Conservation (phyloP, 2,797 vertebrate genomes). For the Leptoclinus maculatus region DNA sequence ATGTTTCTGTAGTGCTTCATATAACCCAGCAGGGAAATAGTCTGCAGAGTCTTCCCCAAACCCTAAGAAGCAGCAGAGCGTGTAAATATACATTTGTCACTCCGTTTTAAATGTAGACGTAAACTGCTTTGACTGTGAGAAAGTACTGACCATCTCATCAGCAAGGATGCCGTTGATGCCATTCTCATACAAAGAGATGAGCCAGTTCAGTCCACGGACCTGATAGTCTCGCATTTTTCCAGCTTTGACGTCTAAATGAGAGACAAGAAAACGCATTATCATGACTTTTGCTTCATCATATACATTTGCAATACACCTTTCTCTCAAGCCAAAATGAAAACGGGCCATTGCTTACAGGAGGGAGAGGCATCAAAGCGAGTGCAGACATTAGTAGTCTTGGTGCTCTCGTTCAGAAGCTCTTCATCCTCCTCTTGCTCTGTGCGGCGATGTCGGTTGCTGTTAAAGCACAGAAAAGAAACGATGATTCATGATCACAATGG, state of each 20-base stretch:
- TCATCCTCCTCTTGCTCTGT: conserved; percentile 99
- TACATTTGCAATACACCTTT: not conserved
- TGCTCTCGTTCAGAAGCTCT: conserved; percentile 95
- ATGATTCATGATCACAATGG: not conserved
- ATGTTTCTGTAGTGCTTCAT: conserved; percentile 99
- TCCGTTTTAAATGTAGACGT: not conserved
- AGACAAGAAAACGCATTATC: conserved; percentile 2
- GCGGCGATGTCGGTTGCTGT: conserved; percentile 94
- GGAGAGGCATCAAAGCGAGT: conserved; percentile 97
- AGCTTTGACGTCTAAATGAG: conserved; percentile 89
- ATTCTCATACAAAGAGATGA: conserved; percentile 98
- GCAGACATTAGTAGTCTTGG: conserved; percentile 95
- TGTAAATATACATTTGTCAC: not conserved
- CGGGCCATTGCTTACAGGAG: conserved; percentile 86
- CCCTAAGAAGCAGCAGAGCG: conserved; percentile 83
- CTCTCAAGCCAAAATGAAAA: not conserved
- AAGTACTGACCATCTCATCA: conserved; percentile 94
- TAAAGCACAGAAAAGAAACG: not conserved
- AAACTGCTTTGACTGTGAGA: not conserved
- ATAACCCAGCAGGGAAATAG: conserved; percentile 96
- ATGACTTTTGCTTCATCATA: not conserved
- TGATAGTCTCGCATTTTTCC: conserved; percentile 98
- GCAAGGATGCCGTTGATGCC: conserved; percentile 99
- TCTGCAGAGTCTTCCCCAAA: conserved; percentile 97
- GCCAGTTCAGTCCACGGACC: conserved; percentile 96